A percentile compares a stretch with the other conserved stretches of the same genome.
Conservation (phyloP, 2,113 vertebrate species). For the Podarcis raffonei region DNA sequence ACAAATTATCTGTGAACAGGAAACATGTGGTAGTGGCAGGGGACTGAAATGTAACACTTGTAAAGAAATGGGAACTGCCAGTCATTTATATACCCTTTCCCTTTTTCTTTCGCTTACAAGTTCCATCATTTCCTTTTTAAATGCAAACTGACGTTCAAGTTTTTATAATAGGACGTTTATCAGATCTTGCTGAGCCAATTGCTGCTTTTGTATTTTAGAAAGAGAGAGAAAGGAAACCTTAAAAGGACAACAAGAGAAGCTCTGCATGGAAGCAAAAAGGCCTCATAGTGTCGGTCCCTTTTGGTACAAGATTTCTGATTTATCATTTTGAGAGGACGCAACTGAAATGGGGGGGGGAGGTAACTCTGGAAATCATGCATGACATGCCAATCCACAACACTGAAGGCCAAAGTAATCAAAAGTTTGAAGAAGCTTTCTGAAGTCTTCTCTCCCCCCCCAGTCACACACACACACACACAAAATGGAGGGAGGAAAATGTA, state of each 20-base stretch:
- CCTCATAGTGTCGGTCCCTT: constrained; percentile 50
- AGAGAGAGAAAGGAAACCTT: neutral
- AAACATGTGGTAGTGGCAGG: constrained; percentile 87
- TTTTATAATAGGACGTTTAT: constrained; percentile 76
- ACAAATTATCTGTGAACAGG: constrained; percentile 92
- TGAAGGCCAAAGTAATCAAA: constrained; percentile 55
- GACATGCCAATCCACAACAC: constrained; percentile 33
- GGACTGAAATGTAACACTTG: constrained; percentile 89
- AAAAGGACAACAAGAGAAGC: constrained; percentile 64
- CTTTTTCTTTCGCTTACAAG: constrained; percentile 72
- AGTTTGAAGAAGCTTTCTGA: constrained; percentile 48
- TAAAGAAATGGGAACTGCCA: constrained; percentile 88
- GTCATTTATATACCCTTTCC: constrained; percentile 78
- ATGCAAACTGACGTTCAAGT: constrained; percentile 67
- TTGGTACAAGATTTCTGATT: constrained; percentile 50
- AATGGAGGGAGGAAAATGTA: constrained; percentile 26
- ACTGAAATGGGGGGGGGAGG: constrained; percentile 32
- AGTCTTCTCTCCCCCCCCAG: neutral
- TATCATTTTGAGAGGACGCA: constrained; percentile 41
- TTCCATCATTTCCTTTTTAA: constrained; percentile 71
- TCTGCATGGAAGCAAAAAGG: constrained; percentile 49
- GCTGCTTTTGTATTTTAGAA: constrained; percentile 61
- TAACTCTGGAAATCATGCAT: constrained; percentile 34
- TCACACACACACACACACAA: neutral
- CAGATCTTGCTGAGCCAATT: constrained; percentile 71